Evolutionary conservation across 2,113 vertebrate species (phyloP), one percentile per base, ranked within the genome.

Genomic region (Channa maculata): DNA sequence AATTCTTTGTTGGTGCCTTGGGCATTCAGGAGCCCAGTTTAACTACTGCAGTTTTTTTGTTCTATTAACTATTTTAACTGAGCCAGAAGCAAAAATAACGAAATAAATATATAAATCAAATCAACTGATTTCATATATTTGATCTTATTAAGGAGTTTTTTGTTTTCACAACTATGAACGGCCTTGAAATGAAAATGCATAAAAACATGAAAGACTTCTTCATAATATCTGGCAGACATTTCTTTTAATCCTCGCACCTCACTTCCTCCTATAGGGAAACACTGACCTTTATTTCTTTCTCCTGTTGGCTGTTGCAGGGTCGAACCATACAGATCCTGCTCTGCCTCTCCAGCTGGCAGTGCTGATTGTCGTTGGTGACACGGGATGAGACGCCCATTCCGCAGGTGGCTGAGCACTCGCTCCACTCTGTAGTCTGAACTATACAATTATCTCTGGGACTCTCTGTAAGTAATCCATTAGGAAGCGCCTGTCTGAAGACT

Each of bases 371-470:
- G 0, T 93, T 96, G 83, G 95, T 95, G 0, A 95, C 88, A 0
- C 93, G 88, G 34, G 92, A 44, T 0, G 95, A 96, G 77, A 96
- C 77, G 38, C 91, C 95, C 93, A 95, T 93, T 43, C 94, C 94
- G 0, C 95, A 96, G 78, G 89, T 92, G 80, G 77, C 89, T 9
- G 94, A 95, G 83, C 95, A 96, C 0, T 79, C 67, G 0, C 92
- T 95, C 94, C 95, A 96, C 52, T 90, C 88, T 0, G 94, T 95
- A 55, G 93, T 95, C 86, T 95, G 94, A 64, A 94, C 90, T 45
- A 96, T 77, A 71, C 94, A 96, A 89, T 95, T 96, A 58, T 93
- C 91, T 74, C 89, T 89, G n/a, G 93, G 87, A 34, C 77, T 88
- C 52, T 90, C 94, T 33, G 43, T 14, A 39, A 84, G 85, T 0